phyloP scores from a whole-genome alignment of 1,140 invertebrate species.

The Diachasmimorpha longicaudata region DNA sequence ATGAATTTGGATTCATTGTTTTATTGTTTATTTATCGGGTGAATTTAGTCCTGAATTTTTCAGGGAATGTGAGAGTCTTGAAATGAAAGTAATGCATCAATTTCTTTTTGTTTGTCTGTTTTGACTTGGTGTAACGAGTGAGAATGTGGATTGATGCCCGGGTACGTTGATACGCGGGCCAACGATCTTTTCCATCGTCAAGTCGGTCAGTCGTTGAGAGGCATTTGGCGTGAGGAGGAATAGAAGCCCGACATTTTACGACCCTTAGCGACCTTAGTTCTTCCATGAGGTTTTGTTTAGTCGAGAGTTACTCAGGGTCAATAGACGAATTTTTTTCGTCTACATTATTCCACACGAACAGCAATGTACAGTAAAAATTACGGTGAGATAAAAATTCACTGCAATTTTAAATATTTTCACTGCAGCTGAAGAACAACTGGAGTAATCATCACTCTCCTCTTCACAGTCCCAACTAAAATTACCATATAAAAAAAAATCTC shows the following conservation, averaged over 20 bases:
- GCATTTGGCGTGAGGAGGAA: slow-evolving; percentile 19
- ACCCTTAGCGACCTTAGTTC: slow-evolving; percentile 14
- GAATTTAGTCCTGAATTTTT: neutral
- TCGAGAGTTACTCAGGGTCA: neutral
- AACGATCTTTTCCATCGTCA: slow-evolving; percentile 26
- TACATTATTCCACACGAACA: too few relatives aligned
- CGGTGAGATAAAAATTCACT: too few relatives aligned
- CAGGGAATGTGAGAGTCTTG: neutral
- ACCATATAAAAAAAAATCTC: neutral
- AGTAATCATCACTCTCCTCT: too few relatives aligned
- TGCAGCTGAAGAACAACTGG: too few relatives aligned
- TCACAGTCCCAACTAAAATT: too few relatives aligned
- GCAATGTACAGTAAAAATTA: too few relatives aligned
- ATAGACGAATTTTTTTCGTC: neutral
- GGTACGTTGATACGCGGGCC: neutral
- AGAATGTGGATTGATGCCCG: slow-evolving; percentile 1
- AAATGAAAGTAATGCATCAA: neutral
- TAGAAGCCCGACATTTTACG: slow-evolving; percentile 22
- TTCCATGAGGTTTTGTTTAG: neutral
- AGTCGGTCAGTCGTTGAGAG: slow-evolving; percentile 28
- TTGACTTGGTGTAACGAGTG: slow-evolving; percentile 23
- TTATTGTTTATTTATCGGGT: neutral
- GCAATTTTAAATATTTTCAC: too few relatives aligned
- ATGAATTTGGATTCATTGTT: too few relatives aligned
- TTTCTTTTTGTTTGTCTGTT: slow-evolving; percentile 14